phyloP scores from a whole-genome alignment of 2,888 invertebrate genomes.

The Agrotis clavis region DNA sequence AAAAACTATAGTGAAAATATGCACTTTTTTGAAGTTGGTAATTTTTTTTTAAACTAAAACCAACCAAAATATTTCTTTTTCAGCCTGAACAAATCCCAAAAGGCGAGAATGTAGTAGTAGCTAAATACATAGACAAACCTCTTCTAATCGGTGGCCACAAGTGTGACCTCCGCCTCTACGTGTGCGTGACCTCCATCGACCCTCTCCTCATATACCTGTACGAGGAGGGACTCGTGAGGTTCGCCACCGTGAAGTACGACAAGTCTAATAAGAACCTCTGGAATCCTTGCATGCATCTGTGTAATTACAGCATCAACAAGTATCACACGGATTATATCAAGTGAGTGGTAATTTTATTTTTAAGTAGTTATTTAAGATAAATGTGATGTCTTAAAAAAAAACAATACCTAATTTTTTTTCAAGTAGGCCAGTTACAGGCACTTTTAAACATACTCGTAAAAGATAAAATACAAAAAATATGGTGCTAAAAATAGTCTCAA shows the following conservation, averaged over 20 bases:
- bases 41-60: too few relatives aligned
- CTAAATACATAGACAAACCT: constrained; percentile 97
- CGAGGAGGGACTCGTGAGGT: constrained; percentile 98
- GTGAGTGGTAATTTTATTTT: constrained; percentile 89
- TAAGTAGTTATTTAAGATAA: too few relatives aligned
- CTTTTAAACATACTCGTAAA: too few relatives aligned
- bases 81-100: constrained; percentile 97
- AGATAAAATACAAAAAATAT: too few relatives aligned
- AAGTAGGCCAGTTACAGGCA: too few relatives aligned
- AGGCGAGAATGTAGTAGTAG: constrained; percentile 97
- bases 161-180: constrained; percentile 98
- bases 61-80: too few relatives aligned
- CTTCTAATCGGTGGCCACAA: constrained; percentile 98
- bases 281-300: constrained; percentile 99
- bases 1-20: too few relatives aligned
- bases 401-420: too few relatives aligned
- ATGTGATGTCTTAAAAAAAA: too few relatives aligned
- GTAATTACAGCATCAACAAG: constrained; percentile 99
- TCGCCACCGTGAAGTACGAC: constrained; percentile 98
- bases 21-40: too few relatives aligned
- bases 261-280: constrained; percentile 97
- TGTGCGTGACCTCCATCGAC: constrained; percentile 98
- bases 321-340: constrained; percentile 98
- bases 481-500: too few relatives aligned
- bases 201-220: constrained; percentile 98